Base-by-base conservation (phyloP, 1,140 invertebrate species). In the Acromyrmex charruanus region DNA sequence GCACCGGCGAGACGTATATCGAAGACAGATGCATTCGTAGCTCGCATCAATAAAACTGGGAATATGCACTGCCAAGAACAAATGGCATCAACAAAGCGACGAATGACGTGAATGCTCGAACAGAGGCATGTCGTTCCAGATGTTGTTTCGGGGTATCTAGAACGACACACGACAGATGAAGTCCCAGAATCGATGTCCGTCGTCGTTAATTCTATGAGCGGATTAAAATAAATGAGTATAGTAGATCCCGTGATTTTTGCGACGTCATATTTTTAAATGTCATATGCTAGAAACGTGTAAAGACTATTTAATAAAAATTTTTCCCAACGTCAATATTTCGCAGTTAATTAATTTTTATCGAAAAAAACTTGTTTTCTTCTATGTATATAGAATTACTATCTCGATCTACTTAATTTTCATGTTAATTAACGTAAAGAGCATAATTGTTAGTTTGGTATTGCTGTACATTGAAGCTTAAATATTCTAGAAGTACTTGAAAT, bases 61-160 rank as follows among this genome's bases (percentile, higher is more conserved):
- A 44, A 31, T 68, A 18, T 28, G 28, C 77, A 53, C 49, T 31
- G 79, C 16, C 51, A 25, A n/a, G 66, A 81, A 81, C 53, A 81
- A 81, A 81, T 68, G 61, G 53, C 35, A 71, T 58, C 16, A 81
- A 81, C 59, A 79, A 81, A 69, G 77, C 77, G 49, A 39, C 9
- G 65, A 81, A 39, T 71, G 53, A 71, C 65, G 31, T 25, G 66
- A 58, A 44, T 58, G 53, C 53, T 81, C 53, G 31, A 71, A 69
- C 21, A 28, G 77, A 69, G 49, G 21, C 77, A 31, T 69, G 65
- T 55, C 65, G 65, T 58, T 35, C 63, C 31, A 55, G 51, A 39
- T 81, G 77, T 81, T 51, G 53, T 81, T 81, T 58, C 66, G 35
- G 61, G 31, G 66, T 25, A 81, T 59, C 79, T 81, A 14, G 79